A percentile compares a stretch with the other conserved stretches of the same genome.
phyloP scores from a whole-genome alignment of 2,113 vertebrate species.

The Hemicordylus capensis region DNA sequence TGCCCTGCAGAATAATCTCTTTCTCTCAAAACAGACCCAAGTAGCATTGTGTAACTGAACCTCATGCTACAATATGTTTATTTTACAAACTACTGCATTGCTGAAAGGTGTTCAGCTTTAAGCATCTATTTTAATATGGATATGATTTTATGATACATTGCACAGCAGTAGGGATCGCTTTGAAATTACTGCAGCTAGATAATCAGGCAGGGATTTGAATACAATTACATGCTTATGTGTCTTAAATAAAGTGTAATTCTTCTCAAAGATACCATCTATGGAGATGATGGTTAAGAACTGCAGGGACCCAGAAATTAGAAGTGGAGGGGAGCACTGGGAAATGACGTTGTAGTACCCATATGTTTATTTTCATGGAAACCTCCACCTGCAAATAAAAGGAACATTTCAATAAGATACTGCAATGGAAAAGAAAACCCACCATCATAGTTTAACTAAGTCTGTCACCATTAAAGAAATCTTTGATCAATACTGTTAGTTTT shows the following conservation, averaged over 20 bases:
- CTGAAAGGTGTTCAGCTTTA: slow-evolving; percentile 22
- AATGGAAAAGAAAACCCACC: neutral
- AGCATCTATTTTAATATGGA: slow-evolving; percentile 36
- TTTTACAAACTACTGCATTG: neutral
- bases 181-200: neutral
- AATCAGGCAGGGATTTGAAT: neutral
- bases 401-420: too few species aligned
- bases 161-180: slow-evolving; percentile 13
- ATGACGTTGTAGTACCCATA: neutral
- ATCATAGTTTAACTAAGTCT: neutral
- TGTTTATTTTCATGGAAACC: neutral
- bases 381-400: neutral
- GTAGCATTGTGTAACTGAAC: fast-evolving
- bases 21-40: neutral
- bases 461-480: too few species aligned
- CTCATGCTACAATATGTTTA: neutral
- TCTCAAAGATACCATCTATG: neutral
- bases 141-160: slow-evolving; percentile 12
- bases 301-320: neutral
- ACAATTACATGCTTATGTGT: slow-evolving; percentile 2
- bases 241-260: slow-evolving; percentile 21
- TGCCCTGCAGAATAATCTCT: neutral
- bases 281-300: slow-evolving; percentile 2
- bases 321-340: slow-evolving; percentile 4
- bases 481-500: too few species aligned